phyloP scores from a whole-genome alignment of 2,113 vertebrate genomes.

The Cottus gobio region DNA sequence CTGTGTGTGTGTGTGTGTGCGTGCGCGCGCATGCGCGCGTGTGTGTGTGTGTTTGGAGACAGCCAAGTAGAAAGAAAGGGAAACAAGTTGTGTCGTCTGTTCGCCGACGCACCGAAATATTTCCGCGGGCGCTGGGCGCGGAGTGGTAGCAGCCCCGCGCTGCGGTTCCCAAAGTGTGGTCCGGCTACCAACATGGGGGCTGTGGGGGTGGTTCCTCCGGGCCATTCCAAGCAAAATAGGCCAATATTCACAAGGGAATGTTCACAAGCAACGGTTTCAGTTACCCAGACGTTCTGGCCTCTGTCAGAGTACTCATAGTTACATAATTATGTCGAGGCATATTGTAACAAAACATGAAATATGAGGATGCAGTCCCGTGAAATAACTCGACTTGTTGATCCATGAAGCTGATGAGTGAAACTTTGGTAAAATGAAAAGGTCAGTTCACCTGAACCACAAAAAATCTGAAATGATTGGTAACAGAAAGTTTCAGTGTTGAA shows the following conservation, averaged over 20 bases:
- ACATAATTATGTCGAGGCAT: background rate
- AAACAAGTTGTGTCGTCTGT: conserved; percentile 47
- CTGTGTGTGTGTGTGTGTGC: background rate
- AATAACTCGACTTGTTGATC: background rate
- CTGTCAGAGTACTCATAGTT: background rate
- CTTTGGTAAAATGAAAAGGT: background rate
- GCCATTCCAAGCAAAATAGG: background rate
- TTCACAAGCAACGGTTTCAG: background rate
- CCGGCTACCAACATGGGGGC: conserved; percentile 16
- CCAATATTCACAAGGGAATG: background rate
- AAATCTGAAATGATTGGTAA: background rate
- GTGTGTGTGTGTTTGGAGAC: conserved; percentile 5
- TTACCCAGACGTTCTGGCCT: background rate
- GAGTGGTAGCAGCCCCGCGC: background rate
- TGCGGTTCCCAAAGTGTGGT: conserved; percentile 43
- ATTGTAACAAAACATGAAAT: background rate
- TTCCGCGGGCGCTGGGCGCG: conserved; percentile 41
- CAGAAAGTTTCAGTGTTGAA: too few species aligned
- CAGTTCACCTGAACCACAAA: background rate
- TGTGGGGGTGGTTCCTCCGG: conserved; percentile 32
- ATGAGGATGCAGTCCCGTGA: too few species aligned
- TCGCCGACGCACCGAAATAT: conserved; percentile 35
- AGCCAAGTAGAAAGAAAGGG: background rate
- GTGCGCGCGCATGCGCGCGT: background rate
- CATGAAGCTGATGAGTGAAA: background rate